Evolutionary conservation across 2,113 vertebrate genomes (phyloP).

Genomic region (Isichthys henryi): DNA sequence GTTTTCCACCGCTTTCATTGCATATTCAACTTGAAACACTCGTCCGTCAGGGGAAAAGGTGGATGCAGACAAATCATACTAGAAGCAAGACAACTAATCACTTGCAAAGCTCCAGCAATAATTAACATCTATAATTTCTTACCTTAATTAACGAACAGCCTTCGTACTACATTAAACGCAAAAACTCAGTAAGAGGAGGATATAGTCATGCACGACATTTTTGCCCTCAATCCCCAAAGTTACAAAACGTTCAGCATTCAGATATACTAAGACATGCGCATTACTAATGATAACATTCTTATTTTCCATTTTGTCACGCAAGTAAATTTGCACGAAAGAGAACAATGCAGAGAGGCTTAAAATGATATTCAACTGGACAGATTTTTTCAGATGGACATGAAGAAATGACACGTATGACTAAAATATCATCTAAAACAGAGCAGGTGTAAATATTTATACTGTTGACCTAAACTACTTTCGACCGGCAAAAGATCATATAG

Average conservation of each 20-base stretch:
- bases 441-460: background rate
- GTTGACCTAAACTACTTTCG: background rate
- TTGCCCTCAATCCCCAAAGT: background rate
- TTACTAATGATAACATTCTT: background rate
- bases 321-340: background rate
- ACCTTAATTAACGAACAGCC: too few relatives aligned
- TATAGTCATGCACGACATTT: background rate
- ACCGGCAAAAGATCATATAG: background rate
- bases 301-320: background rate
- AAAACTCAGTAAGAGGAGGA: background rate
- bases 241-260: background rate
- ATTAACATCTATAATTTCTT: too few relatives aligned
- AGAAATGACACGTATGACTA: background rate
- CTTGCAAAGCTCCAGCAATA: too few relatives aligned
- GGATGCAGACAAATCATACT: constrained; percentile 95
- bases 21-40: constrained; percentile 97
- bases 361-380: background rate
- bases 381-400: background rate
- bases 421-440: background rate
- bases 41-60: constrained; percentile 96
- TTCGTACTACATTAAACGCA: background rate
- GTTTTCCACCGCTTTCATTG: constrained; percentile 97
- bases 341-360: background rate
- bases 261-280: background rate
- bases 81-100: constrained; percentile 25